Percentiles rank a stretch among this genome's conserved stretches.
phyloP scores from a whole-genome alignment of 2,113 vertebrate species.

The Hemiprocne comata region DNA sequence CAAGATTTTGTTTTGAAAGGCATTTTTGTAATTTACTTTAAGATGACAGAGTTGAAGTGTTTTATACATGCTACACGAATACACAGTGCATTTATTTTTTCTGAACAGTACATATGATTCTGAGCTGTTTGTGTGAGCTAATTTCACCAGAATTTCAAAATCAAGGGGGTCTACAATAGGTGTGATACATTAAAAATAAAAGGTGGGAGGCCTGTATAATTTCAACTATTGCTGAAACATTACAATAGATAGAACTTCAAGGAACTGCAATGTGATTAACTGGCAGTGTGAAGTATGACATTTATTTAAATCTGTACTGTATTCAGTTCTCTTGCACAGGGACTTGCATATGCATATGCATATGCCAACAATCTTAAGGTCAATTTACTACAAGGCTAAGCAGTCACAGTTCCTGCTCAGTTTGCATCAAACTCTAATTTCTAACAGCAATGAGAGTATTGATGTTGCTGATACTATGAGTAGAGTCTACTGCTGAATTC shows the following conservation, averaged over 20 bases:
- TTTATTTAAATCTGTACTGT: constrained; percentile 32
- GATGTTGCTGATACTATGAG: neutral
- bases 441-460: neutral
- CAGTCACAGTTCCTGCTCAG: neutral
- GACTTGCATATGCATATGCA: constrained; percentile 26
- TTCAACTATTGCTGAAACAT: constrained; percentile 19
- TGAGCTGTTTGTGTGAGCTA: neutral
- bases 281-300: neutral
- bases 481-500: neutral
- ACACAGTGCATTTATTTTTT: neutral
- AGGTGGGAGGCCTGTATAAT: constrained; percentile 1
- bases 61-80: neutral
- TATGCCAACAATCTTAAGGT: constrained; percentile 39
- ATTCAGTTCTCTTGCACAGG: neutral
- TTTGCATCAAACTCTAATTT: neutral
- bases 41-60: neutral
- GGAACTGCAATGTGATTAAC: constrained; percentile 35
- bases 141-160: neutral
- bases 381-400: constrained; percentile 29
- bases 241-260: constrained; percentile 29
- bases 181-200: neutral
- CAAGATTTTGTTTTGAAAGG: neutral
- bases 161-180: neutral
- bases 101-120: neutral
- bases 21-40: neutral